These are phyloP conservation scores for Lepisosteus osseus DNA, from an alignment of 2,113 vertebrate genomes.

Conservation along the genomic window DNA sequence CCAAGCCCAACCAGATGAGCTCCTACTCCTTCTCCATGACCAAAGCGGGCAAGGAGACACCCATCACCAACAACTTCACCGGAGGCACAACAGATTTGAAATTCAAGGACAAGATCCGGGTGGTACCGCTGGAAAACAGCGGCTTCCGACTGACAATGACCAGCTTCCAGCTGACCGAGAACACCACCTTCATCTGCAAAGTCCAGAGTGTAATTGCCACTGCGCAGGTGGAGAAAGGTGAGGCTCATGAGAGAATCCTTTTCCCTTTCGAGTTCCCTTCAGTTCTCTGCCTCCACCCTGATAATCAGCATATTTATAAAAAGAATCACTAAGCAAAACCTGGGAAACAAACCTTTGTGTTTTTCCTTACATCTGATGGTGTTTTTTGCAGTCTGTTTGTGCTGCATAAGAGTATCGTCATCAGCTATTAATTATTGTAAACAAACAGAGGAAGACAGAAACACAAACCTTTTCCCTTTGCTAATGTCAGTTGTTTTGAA, in stretches of 20 bases:
- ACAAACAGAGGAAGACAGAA: too few species aligned
- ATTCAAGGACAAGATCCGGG: constrained; percentile 50
- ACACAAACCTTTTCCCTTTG: not conserved
- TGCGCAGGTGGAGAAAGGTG: constrained; percentile 50
- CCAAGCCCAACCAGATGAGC: constrained; percentile 42
- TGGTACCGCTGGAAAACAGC: constrained; percentile 43
- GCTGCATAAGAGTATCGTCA: constrained; percentile 3
- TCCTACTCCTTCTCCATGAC: constrained; percentile 66
- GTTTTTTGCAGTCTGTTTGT: not conserved
- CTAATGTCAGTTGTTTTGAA: too few species aligned
- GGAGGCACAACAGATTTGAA: constrained; percentile 39
- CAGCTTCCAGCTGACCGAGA: constrained; percentile 41
- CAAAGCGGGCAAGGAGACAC: constrained; percentile 41
- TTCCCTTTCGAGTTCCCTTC: not conserved
- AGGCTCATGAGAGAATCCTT: not conserved
- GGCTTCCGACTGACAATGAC: constrained; percentile 56
- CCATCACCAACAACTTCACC: constrained; percentile 65
- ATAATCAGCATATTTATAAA: too few species aligned
- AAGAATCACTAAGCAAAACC: not conserved
- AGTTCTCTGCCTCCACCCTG: too few species aligned
- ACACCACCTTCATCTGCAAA: constrained; percentile 67
- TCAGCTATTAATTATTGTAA: not conserved
- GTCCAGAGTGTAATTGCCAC: constrained; percentile 32
- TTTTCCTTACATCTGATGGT: not conserved
- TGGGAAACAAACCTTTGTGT: not conserved